Conservation (phyloP, 2,797 vertebrate genomes). For the Podarcis lilfordi region DNA sequence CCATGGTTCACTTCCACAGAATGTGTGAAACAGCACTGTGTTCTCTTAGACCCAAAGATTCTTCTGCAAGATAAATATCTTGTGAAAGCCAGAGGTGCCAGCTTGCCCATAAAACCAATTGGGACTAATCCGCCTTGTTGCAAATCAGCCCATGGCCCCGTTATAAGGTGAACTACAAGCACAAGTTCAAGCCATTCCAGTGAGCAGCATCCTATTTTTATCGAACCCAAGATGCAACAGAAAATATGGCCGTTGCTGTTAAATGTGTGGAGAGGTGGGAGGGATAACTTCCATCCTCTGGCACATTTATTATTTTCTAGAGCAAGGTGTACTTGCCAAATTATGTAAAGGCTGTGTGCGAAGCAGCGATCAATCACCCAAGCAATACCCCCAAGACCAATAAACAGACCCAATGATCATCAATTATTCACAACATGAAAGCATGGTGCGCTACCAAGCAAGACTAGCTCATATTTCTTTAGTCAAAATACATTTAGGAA, state of each 20-base stretch:
- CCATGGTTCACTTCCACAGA: background rate
- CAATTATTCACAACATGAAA: slow-evolving; percentile 60
- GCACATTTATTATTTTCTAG: slow-evolving; percentile 27
- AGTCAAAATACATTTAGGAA: slow-evolving; percentile 36
- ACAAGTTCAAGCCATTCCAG: background rate
- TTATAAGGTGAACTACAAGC: background rate
- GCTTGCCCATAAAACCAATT: background rate
- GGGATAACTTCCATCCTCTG: background rate
- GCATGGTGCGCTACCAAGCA: slow-evolving; percentile 37
- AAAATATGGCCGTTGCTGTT: slow-evolving; percentile 25
- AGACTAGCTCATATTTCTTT: slow-evolving; percentile 43
- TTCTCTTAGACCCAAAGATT: too few species aligned
- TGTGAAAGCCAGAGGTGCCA: background rate
- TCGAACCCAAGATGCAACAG: slow-evolving; percentile 8
- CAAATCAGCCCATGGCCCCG: too few species aligned
- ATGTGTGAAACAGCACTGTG: background rate
- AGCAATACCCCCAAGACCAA: slow-evolving; percentile 36
- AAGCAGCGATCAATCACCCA: slow-evolving; percentile 32
- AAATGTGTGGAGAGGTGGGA: background rate
- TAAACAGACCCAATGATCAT: slow-evolving; percentile 38
- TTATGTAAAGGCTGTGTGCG: slow-evolving; percentile 35
- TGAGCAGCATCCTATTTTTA: background rate
- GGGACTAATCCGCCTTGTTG: too few species aligned
- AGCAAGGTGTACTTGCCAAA: slow-evolving; percentile 12
- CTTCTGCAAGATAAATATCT: background rate